These are phyloP conservation scores for Selene dorsalis DNA, from an alignment of 2,797 vertebrate species.

Conservation along the genomic window DNA sequence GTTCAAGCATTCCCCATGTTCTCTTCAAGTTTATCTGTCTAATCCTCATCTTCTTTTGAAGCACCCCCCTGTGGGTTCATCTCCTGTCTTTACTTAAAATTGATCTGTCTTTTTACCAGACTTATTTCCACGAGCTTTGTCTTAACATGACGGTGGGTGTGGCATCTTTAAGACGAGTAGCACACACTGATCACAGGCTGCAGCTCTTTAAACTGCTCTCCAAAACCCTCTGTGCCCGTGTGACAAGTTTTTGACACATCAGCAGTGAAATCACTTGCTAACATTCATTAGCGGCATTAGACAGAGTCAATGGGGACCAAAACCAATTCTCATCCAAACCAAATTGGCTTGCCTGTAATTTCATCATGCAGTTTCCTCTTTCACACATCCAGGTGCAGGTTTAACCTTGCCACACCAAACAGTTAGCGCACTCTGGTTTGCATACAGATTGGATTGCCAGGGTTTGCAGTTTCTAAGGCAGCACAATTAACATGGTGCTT, in stretches of 20 bases:
- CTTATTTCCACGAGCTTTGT: constrained; percentile 26
- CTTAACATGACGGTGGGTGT: constrained; percentile 16
- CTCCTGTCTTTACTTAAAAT: constrained; percentile 39
- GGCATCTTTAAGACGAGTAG: constrained; percentile 21
- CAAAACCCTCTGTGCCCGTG: constrained; percentile 1
- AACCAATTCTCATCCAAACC: constrained; percentile 45
- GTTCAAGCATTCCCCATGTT: constrained; percentile 13
- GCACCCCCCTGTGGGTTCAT: constrained; percentile 40
- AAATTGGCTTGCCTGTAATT: constrained; percentile 64
- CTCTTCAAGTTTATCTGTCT: constrained; percentile 21
- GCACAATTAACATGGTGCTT: not conserved
- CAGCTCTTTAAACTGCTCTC: constrained; percentile 12
- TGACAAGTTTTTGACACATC: constrained; percentile 42
- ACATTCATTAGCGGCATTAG: constrained; percentile 45
- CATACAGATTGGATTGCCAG: constrained; percentile 35
- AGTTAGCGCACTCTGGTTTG: constrained; percentile 18
- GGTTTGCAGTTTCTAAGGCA: not conserved
- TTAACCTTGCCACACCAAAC: constrained; percentile 50
- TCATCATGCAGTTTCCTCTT: constrained; percentile 53
- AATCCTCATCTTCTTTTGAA: constrained; percentile 57
- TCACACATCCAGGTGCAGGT: constrained; percentile 35
- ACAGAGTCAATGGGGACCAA: constrained; percentile 37
- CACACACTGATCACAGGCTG: not conserved
- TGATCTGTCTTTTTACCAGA: constrained; percentile 35
- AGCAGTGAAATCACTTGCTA: constrained; percentile 41